Evolutionary conservation across 2,888 invertebrate species (phyloP).

Genomic region (Dermolepida albohirtum): DNA sequence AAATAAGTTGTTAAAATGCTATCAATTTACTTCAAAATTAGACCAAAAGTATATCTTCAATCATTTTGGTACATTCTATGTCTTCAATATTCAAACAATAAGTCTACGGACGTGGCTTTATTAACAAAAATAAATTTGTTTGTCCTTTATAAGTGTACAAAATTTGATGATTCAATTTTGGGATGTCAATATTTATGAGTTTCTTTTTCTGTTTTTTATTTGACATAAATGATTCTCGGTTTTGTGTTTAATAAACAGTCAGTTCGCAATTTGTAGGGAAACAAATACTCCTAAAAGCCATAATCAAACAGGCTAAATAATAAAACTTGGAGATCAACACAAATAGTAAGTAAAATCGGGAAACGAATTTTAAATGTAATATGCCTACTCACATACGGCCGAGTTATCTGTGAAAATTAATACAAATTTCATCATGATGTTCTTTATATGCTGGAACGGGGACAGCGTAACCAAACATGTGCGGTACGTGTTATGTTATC

Average conservation of each 20-base stretch:
- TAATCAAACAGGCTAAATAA: constrained; percentile 46
- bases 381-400: constrained; percentile 65
- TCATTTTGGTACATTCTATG: no score
- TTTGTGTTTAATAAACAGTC: constrained; percentile 36
- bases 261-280: constrained; percentile 30
- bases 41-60: no score
- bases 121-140: no score
- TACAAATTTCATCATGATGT: constrained; percentile 50
- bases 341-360: constrained; percentile 53
- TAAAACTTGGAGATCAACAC: constrained; percentile 36
- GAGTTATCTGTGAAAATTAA: constrained; percentile 64
- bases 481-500: constrained; percentile 32
- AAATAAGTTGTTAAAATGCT: no score
- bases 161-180: no score
- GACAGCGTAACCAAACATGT: constrained; percentile 29
- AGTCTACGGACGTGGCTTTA: no score
- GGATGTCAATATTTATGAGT: no score
- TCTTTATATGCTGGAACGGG: constrained; percentile 16
- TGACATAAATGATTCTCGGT: no score
- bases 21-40: no score
- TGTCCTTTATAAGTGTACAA: no score
- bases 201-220: no score
- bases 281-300: constrained; percentile 48
- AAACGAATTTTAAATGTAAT: constrained; percentile 57
- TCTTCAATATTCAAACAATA: no score